phyloP scores from a whole-genome alignment of 2,797 vertebrate species.

The Thaleichthys pacificus region DNA sequence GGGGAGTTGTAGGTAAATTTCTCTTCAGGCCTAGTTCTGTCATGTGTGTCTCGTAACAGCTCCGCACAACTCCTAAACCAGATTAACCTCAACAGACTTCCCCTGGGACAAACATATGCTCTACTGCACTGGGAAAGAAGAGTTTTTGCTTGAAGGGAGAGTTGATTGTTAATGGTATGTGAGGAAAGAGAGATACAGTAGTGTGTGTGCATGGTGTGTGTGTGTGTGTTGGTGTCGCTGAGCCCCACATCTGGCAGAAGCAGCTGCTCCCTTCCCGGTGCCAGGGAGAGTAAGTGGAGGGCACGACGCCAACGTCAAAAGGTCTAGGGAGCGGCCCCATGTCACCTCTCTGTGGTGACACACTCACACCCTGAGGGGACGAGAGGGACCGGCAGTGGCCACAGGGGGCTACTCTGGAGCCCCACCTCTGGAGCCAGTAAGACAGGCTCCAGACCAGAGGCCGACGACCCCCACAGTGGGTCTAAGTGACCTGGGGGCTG shows the following conservation, averaged over 20 bases:
- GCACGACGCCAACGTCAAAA: neutral
- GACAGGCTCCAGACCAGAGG: neutral
- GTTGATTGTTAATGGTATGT: neutral
- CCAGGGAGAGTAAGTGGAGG: neutral
- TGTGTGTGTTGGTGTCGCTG: neutral
- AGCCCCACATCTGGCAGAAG: constrained; percentile 60
- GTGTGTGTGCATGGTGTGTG: neutral
- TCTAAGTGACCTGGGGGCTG: neutral
- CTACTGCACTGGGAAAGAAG: constrained; percentile 35
- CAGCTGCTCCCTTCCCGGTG: constrained; percentile 46
- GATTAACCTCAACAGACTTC: constrained; percentile 27
- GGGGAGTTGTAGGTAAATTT: constrained; percentile 53
- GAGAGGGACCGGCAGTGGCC: too few species aligned
- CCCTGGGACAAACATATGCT: constrained; percentile 60
- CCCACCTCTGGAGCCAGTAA: too few species aligned
- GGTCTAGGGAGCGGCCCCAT: too few species aligned
- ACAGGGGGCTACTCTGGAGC: neutral
- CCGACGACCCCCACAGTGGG: too few species aligned
- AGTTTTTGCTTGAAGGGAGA: neutral
- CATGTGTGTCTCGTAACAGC: constrained; percentile 58
- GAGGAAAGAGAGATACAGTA: neutral
- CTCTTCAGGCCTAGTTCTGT: constrained; percentile 64
- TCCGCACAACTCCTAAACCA: constrained; percentile 26
- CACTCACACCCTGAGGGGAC: too few species aligned
- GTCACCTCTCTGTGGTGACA: too few species aligned